Base-by-base conservation (phyloP, 2,888 invertebrate genomes). In the Macrostomum cliftonense region DNA sequence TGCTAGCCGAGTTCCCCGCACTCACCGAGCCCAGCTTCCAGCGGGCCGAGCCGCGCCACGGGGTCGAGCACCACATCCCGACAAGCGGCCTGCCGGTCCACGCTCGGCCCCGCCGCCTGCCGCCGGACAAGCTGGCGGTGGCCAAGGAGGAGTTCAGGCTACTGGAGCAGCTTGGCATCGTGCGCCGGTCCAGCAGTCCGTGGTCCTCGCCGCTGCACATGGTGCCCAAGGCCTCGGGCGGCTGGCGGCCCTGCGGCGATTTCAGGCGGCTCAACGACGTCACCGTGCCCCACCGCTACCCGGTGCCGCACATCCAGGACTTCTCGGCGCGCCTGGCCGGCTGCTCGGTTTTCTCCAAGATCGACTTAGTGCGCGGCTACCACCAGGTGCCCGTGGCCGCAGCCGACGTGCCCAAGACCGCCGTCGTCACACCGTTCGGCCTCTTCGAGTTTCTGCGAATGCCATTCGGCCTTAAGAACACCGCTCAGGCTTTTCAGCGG, bases 201-300 rank as follows among this genome's bases (percentile, higher is more conserved):
- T 72, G 67, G 68, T 58, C 69, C 0, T 65, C 61, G 42, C 71
- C 66, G 1, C 53, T 72, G 0, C 63, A 64, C 45, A 49, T 65
- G 53, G 63, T 61, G 57, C 56, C 54, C 14, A 63, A 65, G 44
- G 47, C 59, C 45, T n/a, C 17, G 9, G 45, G 45, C 14, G 36
- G 28, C 36, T 45, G 36, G n/a, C 21, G 45, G n/a, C 28, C 45
- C 17, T 47, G 47, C 20, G 43, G 47, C 43, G 43, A 44, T 42
- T 43, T 37, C 38, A 38, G 53, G 16, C 47, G 40, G 12, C 43
- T 52, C 1, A 52, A 53, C 39, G 43, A 17, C 17, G 28, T 16
- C 1, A 49, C 49, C n/a, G 42, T 43, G 39, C 48, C 48, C 44
- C 52, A 20, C n/a, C 16, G 53, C 13, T 46, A 53, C 21, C 44